Conservation (phyloP, 2,888 invertebrate genomes). For the Nudaria mundana region DNA sequence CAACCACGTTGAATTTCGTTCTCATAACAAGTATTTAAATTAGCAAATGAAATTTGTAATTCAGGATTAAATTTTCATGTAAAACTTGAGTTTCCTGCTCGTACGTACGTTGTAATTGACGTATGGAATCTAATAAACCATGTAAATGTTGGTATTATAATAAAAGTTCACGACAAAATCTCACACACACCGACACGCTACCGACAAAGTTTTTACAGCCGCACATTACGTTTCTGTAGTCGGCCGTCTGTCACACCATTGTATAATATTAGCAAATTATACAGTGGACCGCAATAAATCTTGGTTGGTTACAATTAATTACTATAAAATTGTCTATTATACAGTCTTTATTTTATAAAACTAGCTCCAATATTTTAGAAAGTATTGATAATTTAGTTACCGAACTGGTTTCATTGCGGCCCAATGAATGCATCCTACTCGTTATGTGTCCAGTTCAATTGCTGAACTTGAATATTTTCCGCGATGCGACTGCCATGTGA, state of each 20-base stretch:
- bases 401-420: too few species aligned
- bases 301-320: too few species aligned
- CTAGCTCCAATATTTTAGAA: too few species aligned
- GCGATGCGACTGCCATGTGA: too few species aligned
- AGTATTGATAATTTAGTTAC: too few species aligned
- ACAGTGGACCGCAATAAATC: too few species aligned
- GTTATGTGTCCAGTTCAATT: too few species aligned
- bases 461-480: too few species aligned
- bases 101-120: slow-evolving; percentile 5
- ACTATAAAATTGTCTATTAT: too few species aligned
- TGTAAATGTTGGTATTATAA: slow-evolving; percentile 28
- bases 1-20: too few species aligned
- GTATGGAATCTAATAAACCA: slow-evolving; percentile 8
- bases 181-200: not conserved
- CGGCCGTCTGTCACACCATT: slow-evolving; percentile 29
- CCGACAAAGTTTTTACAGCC: slow-evolving; percentile 25
- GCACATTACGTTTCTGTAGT: slow-evolving; percentile 18
- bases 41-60: not conserved
- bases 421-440: too few species aligned
- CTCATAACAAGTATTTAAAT: not conserved
- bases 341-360: too few species aligned
- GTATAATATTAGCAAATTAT: slow-evolving; percentile 1
- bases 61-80: not conserved
- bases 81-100: not conserved
- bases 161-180: slow-evolving; percentile 27